Percentiles rank a stretch among this genome's conserved stretches.
Evolutionary conservation across 1,140 invertebrate genomes (phyloP).

Genomic region (Scaptomyza graminum): DNA sequence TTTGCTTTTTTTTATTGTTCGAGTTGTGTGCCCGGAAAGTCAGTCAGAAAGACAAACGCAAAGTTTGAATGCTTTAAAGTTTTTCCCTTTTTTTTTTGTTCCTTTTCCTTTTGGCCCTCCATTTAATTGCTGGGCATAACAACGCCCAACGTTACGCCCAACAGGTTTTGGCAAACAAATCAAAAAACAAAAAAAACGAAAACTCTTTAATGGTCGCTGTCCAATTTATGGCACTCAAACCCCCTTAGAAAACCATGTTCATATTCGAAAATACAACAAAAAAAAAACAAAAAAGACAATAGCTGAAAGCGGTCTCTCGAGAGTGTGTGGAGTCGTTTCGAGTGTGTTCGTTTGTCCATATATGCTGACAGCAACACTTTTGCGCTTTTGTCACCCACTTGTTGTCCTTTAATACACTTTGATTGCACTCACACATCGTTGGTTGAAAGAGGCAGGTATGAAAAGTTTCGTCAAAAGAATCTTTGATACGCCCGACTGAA

Average conservation of each 20-base stretch:
- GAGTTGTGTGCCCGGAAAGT: slow-evolving; percentile 8
- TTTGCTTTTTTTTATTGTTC: slow-evolving; percentile 9
- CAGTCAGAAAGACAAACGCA: slow-evolving; percentile 51
- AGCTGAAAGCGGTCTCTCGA: slow-evolving; percentile 3
- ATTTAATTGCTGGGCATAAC: slow-evolving; percentile 65
- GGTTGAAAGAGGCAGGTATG: slow-evolving; percentile 23
- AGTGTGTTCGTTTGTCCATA: slow-evolving; percentile 34
- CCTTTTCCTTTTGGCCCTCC: no score
- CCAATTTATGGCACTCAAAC: slow-evolving; percentile 40
- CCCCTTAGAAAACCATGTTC: neutral
- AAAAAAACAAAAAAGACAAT: slow-evolving; percentile 22
- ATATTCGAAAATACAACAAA: slow-evolving; percentile 5
- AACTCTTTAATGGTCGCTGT: slow-evolving; percentile 25
- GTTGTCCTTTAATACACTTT: slow-evolving; percentile 48
- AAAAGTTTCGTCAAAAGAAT: slow-evolving; percentile 40
- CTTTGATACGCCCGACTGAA: slow-evolving; percentile 25
- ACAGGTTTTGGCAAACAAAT: slow-evolving; percentile 5
- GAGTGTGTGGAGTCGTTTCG: slow-evolving; percentile 25
- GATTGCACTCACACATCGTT: slow-evolving; percentile 21
- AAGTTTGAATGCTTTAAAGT: slow-evolving; percentile 42
- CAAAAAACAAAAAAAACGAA: neutral
- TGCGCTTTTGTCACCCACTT: slow-evolving; percentile 55
- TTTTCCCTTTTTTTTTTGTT: slow-evolving; percentile 17
- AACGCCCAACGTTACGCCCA: slow-evolving; percentile 32
- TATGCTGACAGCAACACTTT: slow-evolving; percentile 37